Base-by-base conservation (phyloP, 2,113 vertebrate species). In the Gyps fulvus region DNA sequence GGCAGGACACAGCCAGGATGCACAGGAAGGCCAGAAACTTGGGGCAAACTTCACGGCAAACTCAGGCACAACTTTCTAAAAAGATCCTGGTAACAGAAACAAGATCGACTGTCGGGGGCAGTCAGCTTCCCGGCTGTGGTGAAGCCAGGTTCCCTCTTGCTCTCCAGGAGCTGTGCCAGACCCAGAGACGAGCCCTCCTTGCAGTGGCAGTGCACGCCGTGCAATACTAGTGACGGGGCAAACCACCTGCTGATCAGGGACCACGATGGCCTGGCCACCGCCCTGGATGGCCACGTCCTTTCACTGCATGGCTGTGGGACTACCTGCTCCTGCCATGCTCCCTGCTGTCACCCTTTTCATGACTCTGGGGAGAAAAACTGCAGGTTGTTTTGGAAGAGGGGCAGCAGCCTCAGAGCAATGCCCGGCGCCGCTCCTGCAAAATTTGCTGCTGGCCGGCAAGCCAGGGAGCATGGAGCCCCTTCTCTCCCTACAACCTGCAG, bases 351-450 rank as follows among this genome's bases (percentile, higher is more conserved):
- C 31, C 3, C 27, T 58, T 38, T 43, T 16, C 16, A 8, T 27
- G 18, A 16, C 54, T 40, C 38, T 43, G 50, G 67, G 34, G 42
- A 50, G 16, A 43, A 77, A 70, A 81, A 14, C 34, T 42, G 45
- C 29, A 65, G 62, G 34, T 72, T 27, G 61, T n/a, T 91, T 36
- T 21, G 67, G 47, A 67, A 88, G 42, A 71, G 25, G 27, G 66
- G 49, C 29, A 69, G 49, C 52, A 92, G 32, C 58, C 47, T 31
- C 62, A 40, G 45, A 73, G 55, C 9, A 17, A 82, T 74, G n/a
- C 14, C 61, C 2, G 1, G n/a, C 0, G 0, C 43, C 2, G 4
- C 59, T 89, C 21, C 31, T 26, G 42, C 67, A 54, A 49, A 58
- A 23, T 81, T 42, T 81, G 55, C 57, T 62, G 36, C 74, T 82